Evolutionary conservation across 2,113 vertebrate genomes (phyloP).

Genomic region (Apodemus speciosus): DNA sequence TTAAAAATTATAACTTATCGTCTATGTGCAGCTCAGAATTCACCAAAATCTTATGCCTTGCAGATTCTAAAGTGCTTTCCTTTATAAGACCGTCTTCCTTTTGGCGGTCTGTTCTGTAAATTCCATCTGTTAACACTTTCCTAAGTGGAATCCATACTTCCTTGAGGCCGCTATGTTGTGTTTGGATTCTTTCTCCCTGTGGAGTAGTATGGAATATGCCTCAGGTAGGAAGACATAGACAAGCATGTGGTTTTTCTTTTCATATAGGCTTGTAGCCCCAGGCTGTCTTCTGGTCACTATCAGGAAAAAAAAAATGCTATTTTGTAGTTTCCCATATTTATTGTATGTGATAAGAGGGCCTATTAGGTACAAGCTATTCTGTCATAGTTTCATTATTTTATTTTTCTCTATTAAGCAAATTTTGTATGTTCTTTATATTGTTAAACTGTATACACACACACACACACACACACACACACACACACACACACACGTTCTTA

Average conservation of each 20-base stretch:
- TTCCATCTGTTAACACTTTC: neutral
- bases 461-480: too few relatives aligned
- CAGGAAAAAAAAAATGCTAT: too few relatives aligned
- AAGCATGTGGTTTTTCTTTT: too few relatives aligned
- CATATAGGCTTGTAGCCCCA: too few relatives aligned
- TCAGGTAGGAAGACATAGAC: too few relatives aligned
- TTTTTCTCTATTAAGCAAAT: neutral
- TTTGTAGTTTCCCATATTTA: too few relatives aligned
- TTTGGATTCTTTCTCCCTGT: too few relatives aligned
- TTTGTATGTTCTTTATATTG: neutral
- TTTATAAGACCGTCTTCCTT: neutral
- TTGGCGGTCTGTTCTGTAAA: neutral
- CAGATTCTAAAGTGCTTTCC: neutral
- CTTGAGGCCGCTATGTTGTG: neutral
- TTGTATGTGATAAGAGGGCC: too few relatives aligned
- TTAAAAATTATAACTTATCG: neutral
- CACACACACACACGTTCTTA: neutral
- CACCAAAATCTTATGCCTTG: neutral
- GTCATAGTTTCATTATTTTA: too few relatives aligned
- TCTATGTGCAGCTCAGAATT: neutral
- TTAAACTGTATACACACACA: neutral
- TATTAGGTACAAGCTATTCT: too few relatives aligned
- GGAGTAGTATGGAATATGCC: too few relatives aligned
- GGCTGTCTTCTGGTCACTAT: too few relatives aligned
- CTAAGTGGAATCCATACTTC: neutral